Evolutionary conservation across 2,888 invertebrate genomes (phyloP).

Genomic region (Nemotelus nigrinus): DNA sequence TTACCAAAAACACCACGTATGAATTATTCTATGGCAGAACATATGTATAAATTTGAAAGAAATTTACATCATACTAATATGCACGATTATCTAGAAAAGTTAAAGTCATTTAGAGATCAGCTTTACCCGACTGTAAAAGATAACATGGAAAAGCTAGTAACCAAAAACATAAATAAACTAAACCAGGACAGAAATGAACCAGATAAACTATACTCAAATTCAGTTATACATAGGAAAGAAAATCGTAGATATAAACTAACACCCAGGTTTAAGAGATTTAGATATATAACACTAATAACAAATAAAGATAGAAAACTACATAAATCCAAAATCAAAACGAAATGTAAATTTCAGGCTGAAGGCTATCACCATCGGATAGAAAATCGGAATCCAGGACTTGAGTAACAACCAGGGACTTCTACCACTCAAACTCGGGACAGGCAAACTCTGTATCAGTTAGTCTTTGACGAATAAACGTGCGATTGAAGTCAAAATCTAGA

Average conservation of each 20-base stretch:
- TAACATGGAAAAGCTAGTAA: conserved; percentile 1
- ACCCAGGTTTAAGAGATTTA: conserved; percentile 18
- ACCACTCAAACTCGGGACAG: background rate
- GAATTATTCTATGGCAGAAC: conserved; percentile 24
- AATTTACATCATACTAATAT: conserved; percentile 25
- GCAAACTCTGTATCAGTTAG: background rate
- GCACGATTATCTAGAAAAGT: conserved; percentile 38
- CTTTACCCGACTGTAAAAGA: conserved; percentile 13
- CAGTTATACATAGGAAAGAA: conserved; percentile 23
- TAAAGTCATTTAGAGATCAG: conserved; percentile 25
- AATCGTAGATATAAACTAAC: conserved; percentile 15
- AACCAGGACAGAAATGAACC: background rate
- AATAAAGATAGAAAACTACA: background rate
- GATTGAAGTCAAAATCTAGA: no score
- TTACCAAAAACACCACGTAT: conserved; percentile 5
- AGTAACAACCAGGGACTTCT: conserved; percentile 7
- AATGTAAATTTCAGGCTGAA: conserved; percentile 23
- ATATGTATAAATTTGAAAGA: conserved; percentile 10
- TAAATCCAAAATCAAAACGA: conserved; percentile 24
- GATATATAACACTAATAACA: conserved; percentile 2
- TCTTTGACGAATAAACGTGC: no score
- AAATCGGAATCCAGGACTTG: conserved; percentile 5
- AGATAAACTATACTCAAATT: background rate
- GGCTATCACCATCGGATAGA: background rate
- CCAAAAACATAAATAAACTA: conserved; percentile 8